Evolutionary conservation across 2,888 invertebrate species (phyloP).

Genomic region (Hypomecis atomaria): DNA sequence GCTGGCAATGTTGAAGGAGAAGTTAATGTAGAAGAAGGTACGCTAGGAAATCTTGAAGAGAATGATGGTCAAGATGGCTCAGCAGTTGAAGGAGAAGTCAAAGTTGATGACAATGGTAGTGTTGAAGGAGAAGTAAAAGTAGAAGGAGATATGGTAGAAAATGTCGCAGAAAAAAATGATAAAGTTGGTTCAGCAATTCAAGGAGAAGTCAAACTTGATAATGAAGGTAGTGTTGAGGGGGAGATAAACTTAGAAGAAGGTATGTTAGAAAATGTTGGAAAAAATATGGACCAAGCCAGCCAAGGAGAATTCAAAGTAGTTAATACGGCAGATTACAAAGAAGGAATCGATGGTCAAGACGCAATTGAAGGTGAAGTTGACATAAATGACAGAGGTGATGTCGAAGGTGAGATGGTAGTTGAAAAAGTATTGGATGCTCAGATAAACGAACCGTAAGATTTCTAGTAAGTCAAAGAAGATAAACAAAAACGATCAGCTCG

Average conservation of each 20-base stretch:
- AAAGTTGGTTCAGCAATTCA: neutral
- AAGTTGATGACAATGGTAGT: neutral
- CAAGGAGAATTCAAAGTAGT: too few species aligned
- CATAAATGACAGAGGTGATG: too few species aligned
- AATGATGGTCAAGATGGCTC: neutral
- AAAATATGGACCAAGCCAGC: too few species aligned
- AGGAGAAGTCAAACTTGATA: neutral
- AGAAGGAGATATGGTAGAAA: neutral
- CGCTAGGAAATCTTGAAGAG: neutral
- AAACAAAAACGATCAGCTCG: too few species aligned
- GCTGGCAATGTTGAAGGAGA: neutral
- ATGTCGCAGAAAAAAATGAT: neutral
- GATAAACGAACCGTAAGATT: too few species aligned
- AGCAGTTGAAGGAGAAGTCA: conserved; percentile 6
- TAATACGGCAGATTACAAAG: too few species aligned
- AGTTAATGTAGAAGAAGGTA: neutral
- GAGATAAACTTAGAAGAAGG: too few species aligned
- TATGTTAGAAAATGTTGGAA: neutral
- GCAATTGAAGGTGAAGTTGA: too few species aligned
- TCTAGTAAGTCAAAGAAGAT: too few species aligned
- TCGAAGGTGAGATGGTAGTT: too few species aligned
- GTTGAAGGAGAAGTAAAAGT: neutral
- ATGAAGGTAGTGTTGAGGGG: neutral
- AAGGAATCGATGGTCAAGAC: too few species aligned
- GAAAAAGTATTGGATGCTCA: too few species aligned